Evolutionary conservation across 2,888 invertebrate species (phyloP).

Genomic region (Meghimatium bilineatum): DNA sequence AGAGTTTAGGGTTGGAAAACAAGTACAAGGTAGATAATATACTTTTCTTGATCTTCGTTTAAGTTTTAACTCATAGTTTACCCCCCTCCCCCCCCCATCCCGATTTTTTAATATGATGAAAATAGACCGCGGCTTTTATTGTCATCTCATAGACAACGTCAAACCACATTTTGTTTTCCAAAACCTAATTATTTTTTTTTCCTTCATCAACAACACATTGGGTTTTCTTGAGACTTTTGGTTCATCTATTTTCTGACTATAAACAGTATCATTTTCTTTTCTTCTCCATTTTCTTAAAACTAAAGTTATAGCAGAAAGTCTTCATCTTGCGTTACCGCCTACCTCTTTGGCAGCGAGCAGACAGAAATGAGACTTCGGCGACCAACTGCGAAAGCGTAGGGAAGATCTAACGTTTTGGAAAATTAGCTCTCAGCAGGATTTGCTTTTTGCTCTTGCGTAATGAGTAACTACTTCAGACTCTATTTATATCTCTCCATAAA

Average conservation of each 20-base stretch:
- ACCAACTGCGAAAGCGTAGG: slow-evolving; percentile 10
- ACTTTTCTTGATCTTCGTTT: not conserved
- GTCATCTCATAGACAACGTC: not conserved
- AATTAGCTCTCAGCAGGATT: slow-evolving; percentile 17
- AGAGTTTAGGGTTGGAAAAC: not conserved
- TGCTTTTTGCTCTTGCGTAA: not conserved
- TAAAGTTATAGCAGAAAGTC: not conserved
- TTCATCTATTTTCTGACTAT: slow-evolving; percentile 3
- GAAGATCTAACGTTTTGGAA: slow-evolving; percentile 4
- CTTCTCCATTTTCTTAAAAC: not conserved
- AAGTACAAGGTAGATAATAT: not conserved
- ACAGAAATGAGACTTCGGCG: slow-evolving; percentile 4
- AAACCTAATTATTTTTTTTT: not conserved
- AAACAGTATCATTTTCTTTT: not conserved
- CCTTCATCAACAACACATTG: too few species aligned
- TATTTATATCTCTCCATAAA: slow-evolving; percentile 14
- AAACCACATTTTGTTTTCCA: slow-evolving; percentile 5
- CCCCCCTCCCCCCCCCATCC: not conserved
- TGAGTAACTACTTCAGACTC: slow-evolving; percentile 19
- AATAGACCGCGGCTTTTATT: not conserved
- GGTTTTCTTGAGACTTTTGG: too few species aligned
- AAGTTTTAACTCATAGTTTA: too few species aligned
- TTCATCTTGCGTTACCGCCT: not conserved
- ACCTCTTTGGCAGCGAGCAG: slow-evolving; percentile 8
- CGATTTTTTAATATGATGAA: not conserved